Base-by-base conservation (phyloP, 2,888 invertebrate genomes). In the Branchellion lobata region DNA sequence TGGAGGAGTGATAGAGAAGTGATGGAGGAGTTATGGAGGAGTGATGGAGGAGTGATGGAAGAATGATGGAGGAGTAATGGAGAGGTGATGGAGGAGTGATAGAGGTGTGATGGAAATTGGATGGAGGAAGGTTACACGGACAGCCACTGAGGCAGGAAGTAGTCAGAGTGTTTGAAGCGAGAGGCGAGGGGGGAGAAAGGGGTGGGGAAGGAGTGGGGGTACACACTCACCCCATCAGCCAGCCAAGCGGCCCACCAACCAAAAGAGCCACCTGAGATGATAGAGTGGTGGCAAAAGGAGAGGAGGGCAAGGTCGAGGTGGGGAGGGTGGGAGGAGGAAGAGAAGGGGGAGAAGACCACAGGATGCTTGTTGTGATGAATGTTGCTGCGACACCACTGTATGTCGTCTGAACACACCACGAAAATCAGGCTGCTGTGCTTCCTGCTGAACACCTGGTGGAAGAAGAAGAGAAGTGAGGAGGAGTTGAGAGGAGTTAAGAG, bases 181-280 rank as follows among this genome's bases (percentile, higher is more conserved):
- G 74, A 51, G 11, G 80, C 75, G 2, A 83, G 71, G 18, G 69
- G 21, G 8, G 83, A 81, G 5, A 73, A 77, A 18, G 69, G 53
- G 27, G 61, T 69, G 18, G 82, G 82, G 61, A 80, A 83, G 71
- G 81, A 78, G 24, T 78, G 76, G 36, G 76, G 81, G 78, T 83
- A 83, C n/a, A 83, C 77, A 1, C 73, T 76, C 2, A 80, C 77
- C 1, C 83, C 83, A 1, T 81, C 82, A 51, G 76, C 82, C 78
- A 81, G 80, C 82, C 79, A 83, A 1, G 80, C 82, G 36, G 53
- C 82, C 82, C 78, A 81, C 83, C 83, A 82, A 24, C 83, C 83
- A 51, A 83, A 83, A n/a, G 82, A 80, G 29, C 83, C 83, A 21
- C 81, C 81, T 1, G 82, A 83, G 40, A 83, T 81, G 33, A 83